phyloP scores from a whole-genome alignment of 2,888 invertebrate genomes.

The Phymatocera aterrima region DNA sequence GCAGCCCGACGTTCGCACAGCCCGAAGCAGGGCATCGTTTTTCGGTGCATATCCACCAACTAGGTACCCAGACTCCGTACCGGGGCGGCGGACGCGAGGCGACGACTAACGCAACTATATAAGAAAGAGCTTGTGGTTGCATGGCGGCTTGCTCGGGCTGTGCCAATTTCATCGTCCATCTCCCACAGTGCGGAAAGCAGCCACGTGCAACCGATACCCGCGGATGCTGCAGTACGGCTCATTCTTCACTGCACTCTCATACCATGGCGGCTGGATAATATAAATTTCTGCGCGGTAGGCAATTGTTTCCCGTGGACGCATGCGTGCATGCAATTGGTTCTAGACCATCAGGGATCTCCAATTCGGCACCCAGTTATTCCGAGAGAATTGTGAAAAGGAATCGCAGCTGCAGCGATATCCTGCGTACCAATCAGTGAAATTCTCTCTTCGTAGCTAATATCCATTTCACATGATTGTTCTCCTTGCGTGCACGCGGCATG shows the following conservation, averaged over 20 bases:
- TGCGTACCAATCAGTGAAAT: no score
- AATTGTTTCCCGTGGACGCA: no score
- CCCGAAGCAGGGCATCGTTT: background rate
- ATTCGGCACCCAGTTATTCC: no score
- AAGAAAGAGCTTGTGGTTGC: conserved; percentile 30
- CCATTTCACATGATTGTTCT: no score
- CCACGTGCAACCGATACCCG: conserved; percentile 26
- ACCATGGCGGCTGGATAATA: background rate
- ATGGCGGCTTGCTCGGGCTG: conserved; percentile 28
- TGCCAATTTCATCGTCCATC: conserved; percentile 29
- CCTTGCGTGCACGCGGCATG: no score
- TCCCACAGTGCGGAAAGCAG: background rate
- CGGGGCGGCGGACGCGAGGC: no score
- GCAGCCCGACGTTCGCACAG: conserved; percentile 35
- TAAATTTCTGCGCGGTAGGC: background rate
- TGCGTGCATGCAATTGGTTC: no score
- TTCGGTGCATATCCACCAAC: conserved; percentile 37
- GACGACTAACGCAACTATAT: background rate
- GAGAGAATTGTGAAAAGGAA: no score
- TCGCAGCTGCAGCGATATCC: no score
- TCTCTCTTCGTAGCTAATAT: no score
- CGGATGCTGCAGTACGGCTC: background rate
- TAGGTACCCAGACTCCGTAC: no score
- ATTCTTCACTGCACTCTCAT: background rate
- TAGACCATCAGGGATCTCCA: no score